phyloP scores from a whole-genome alignment of 2,888 invertebrate genomes.

The Thymelicus acteon region DNA sequence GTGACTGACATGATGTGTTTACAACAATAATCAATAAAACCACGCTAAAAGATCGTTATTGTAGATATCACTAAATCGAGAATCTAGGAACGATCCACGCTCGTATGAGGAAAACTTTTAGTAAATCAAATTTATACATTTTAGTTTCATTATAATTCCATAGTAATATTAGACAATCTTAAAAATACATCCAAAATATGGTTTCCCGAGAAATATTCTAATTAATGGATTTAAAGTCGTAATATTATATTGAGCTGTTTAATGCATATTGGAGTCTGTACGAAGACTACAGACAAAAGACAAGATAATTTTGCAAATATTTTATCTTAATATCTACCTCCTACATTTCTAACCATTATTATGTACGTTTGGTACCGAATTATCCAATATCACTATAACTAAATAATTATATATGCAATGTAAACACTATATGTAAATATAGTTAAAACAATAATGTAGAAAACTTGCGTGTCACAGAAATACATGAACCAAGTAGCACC shows the following conservation, averaged over 20 bases:
- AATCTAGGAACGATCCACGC: conserved; percentile 7
- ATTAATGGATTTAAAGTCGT: conserved; percentile 40
- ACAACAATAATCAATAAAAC: too few relatives aligned
- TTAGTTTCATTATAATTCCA: background rate
- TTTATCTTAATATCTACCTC: background rate
- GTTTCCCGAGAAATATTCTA: conserved; percentile 43
- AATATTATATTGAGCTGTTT: conserved; percentile 60
- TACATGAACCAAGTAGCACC: conserved; percentile 54
- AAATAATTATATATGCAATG: conserved; percentile 5
- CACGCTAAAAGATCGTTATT: background rate
- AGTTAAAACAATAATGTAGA: conserved; percentile 30
- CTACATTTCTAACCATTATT: conserved; percentile 37
- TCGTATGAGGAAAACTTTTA: conserved; percentile 7
- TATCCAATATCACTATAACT: conserved; percentile 7
- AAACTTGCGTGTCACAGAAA: conserved; percentile 29
- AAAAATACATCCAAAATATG: conserved; percentile 29
- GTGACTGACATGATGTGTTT: conserved; percentile 7
- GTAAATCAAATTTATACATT: background rate
- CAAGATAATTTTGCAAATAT: background rate
- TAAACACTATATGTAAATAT: conserved; percentile 15
- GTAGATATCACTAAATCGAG: conserved; percentile 3
- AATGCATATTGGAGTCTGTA: conserved; percentile 53
- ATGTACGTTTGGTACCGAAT: conserved; percentile 17
- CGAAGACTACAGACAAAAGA: background rate
- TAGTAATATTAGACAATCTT: background rate